A percentile compares a stretch with the other conserved stretches of the same genome.
Conservation (phyloP, 1,140 invertebrate genomes). For the Eumaeus atala region DNA sequence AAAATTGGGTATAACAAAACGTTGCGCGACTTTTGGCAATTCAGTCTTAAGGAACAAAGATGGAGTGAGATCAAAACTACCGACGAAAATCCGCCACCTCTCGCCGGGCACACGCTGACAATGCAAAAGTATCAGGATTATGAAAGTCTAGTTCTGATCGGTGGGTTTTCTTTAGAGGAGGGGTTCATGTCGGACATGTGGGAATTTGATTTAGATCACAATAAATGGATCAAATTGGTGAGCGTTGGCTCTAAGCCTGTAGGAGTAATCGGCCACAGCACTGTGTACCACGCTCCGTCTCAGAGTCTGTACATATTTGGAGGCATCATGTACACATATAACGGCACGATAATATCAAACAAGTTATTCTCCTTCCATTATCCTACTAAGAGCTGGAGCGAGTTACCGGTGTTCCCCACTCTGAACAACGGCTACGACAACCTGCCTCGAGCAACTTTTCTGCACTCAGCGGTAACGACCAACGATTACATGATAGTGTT, state of each 20-base stretch:
- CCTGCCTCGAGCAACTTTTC: conserved; percentile 84
- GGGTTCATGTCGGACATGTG: conserved; percentile 85
- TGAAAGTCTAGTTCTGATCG: conserved; percentile 88
- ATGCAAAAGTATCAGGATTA: conserved; percentile 82
- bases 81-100: conserved; percentile 76
- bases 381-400: conserved; percentile 83
- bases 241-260: conserved; percentile 83
- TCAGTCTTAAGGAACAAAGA: conserved; percentile 88
- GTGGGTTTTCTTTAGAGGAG: conserved; percentile 88
- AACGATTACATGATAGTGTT: conserved; percentile 93
- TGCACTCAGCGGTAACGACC: conserved; percentile 91
- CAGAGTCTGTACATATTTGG: conserved; percentile 94
- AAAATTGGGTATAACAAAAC: conserved; percentile 78
- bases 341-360: conserved; percentile 81
- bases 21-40: conserved; percentile 93
- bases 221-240: conserved; percentile 80
- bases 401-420: conserved; percentile 82
- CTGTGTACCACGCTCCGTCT: conserved; percentile 87
- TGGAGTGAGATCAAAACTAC: conserved; percentile 85
- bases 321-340: conserved; percentile 85
- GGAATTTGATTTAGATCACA: conserved; percentile 86
- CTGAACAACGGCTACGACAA: conserved; percentile 71
- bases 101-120: conserved; percentile 93
- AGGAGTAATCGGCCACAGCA: conserved; percentile 92
- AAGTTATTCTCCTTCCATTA: conserved; percentile 87